Base-by-base conservation (phyloP, 2,797 vertebrate genomes). In the Tragopan temminckii region DNA sequence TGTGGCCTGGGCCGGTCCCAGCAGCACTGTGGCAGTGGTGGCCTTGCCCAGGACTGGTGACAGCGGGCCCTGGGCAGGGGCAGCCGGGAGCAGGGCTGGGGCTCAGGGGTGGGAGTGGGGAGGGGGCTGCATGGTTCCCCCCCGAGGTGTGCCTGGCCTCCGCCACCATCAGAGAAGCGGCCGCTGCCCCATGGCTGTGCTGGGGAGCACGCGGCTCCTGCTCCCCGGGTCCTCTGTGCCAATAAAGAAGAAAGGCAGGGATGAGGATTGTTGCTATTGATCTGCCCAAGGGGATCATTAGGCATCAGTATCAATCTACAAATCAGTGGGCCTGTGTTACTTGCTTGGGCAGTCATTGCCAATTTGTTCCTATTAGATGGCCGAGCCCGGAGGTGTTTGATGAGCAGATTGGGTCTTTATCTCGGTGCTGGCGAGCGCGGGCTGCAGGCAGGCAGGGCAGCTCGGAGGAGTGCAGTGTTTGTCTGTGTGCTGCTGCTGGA, bases 201-300 rank as follows among this genome's bases (percentile, higher is more conserved):
- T 42, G 7, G 45, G 2, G 48, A 57, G 29, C 2, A 66, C 15
- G 42, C 12, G 7, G 81, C 93, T 75, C 91, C 88, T 50, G 93
- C 97, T 94, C 94, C 96, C 96, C 96, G 95, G 95, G 98, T 98
- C 98, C 98, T 97, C 98, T 95, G 98, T 98, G 98, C 99, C 99
- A 99, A 98, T 99, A 98, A 99, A 98, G 97, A 98, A 98, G 98
- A 99, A 98, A 99, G 99, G 98, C 98, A 98, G 98, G 98, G 98
- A 98, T 98, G 98, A 98, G 98, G 98, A 99, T 99, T 99, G 99
- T 99, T 99, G 98, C 98, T 99, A 99, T 99, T 99, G 99, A 99
- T 99, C 99, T 98, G 99, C 99, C 99, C 99, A 99, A 98, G 98
- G 99, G 99, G 98, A 99, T 99, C 99, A 99, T 99, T 99, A 99